These are phyloP conservation scores for Diloba caeruleocephala DNA, from an alignment of 2,888 invertebrate species.

Conservation along the genomic window DNA sequence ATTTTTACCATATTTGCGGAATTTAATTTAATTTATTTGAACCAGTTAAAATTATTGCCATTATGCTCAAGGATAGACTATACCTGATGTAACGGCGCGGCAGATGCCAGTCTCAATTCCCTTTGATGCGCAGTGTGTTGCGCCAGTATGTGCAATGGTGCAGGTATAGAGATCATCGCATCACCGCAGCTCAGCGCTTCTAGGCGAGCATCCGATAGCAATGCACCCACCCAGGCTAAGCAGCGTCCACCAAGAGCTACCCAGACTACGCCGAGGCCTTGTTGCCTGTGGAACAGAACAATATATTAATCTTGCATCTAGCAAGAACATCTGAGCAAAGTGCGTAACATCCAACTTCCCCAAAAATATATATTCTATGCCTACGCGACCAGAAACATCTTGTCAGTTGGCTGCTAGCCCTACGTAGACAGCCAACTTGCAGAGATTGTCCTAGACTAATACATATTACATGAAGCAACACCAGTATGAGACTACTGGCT, in stretches of 20 bases:
- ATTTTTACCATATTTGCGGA: too few species aligned
- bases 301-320: neutral
- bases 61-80: too few species aligned
- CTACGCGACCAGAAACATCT: too few species aligned
- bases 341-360: neutral
- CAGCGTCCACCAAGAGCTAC: constrained; percentile 96
- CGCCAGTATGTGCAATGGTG: constrained; percentile 90
- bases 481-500: too few species aligned
- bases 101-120: constrained; percentile 91
- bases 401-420: too few species aligned
- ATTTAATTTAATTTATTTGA: too few species aligned
- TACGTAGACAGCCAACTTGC: too few species aligned
- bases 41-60: too few species aligned
- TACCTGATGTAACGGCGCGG: constrained; percentile 93
- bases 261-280: constrained; percentile 96
- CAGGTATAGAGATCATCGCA: constrained; percentile 62
- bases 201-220: constrained; percentile 93
- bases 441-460: too few species aligned
- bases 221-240: constrained; percentile 92
- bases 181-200: constrained; percentile 88
- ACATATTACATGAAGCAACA: too few species aligned
- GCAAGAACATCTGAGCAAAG: neutral
- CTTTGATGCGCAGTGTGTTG: constrained; percentile 92
- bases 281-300: constrained; percentile 88
- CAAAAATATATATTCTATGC: too few species aligned